These are phyloP conservation scores for Perca flavescens DNA, from an alignment of 2,113 vertebrate species.

Conservation along the genomic window DNA sequence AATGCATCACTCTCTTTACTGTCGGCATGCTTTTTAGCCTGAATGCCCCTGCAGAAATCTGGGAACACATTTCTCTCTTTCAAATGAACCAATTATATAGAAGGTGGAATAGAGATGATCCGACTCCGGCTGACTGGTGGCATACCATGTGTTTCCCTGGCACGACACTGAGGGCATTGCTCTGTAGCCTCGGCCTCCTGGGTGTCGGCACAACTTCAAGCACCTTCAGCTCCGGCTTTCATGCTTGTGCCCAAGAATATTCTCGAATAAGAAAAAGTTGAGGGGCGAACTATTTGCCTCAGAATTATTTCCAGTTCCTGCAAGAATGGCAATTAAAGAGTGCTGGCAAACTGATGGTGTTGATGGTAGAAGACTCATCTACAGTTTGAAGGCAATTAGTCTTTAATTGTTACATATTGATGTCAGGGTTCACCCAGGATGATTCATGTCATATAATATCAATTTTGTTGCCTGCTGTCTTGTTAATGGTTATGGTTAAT, in stretches of 20 bases:
- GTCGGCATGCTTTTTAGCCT: conserved; percentile 3
- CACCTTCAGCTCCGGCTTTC: conserved; percentile 33
- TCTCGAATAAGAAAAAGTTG: conserved; percentile 1
- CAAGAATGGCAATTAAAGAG: background rate
- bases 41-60: conserved; percentile 26
- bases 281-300: background rate
- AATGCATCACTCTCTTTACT: conserved; percentile 37
- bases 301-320: background rate
- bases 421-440: background rate
- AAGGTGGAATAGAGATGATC: conserved; percentile 33
- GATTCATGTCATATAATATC: conserved; percentile 2
- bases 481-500: conserved; percentile 20
- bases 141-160: conserved; percentile 19
- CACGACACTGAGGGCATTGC: conserved; percentile 23
- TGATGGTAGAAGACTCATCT: background rate
- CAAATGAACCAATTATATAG: conserved; percentile 51
- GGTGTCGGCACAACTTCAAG: conserved; percentile 55
- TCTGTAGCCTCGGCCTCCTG: conserved; percentile 14
- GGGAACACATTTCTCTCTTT: conserved; percentile 48
- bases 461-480: background rate
- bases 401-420: conserved; percentile 27
- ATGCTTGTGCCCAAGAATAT: conserved; percentile 25
- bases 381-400: conserved; percentile 23
- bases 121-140: conserved; percentile 36
- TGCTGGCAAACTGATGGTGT: background rate